Evolutionary conservation across 2,888 invertebrate species (phyloP), one percentile per base, ranked within the genome.

Genomic region (Drosophila mettleri): DNA sequence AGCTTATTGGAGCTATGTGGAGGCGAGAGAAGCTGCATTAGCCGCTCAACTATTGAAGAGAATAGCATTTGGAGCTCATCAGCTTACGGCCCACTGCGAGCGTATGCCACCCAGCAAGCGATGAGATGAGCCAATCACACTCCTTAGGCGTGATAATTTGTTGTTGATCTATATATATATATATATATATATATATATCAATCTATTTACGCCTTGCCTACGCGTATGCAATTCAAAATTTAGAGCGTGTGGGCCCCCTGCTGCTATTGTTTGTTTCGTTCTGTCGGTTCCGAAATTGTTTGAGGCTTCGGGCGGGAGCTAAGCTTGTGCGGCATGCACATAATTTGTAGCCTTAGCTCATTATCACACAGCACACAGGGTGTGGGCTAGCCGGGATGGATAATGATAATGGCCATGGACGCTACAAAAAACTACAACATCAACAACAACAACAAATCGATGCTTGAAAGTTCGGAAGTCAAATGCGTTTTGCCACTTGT

Each of bases 391-490:
- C 14, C 45, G 36, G 45, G 66, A 49, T n/a, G 43, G n/a, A 20
- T 9, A 18, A 20, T 8, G 10, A 39, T 7, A 31, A 22, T 27
- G 33, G 20, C 20, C 29, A 29, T 45, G 39, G 20, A 16, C 27
- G 20, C 38, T 12, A 27, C 46, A 59, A 59, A 59, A 59, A 61
- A 36, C 41, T 22, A 20, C 39, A 39, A 24, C 46, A 58, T 54
- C 20, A 24, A 9, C 27, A 16, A 18, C 29, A 10, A 16, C n/a
- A n/a, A n/a, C n/a, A 46, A 55, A 64, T 57, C 20, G 36, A 34
- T 60, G 18, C 58, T 74, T 64, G 80, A 83, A 86, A 83, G 83
- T 86, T 83, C 83, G 86, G 83, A 88, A 83, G 83, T 88, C 72
- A 64, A 76, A 69, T 64, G 64, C 68, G 45, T 65, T 74, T 74